Base-by-base conservation (phyloP, 2,888 invertebrate genomes). In the Neoascia interrupta region DNA sequence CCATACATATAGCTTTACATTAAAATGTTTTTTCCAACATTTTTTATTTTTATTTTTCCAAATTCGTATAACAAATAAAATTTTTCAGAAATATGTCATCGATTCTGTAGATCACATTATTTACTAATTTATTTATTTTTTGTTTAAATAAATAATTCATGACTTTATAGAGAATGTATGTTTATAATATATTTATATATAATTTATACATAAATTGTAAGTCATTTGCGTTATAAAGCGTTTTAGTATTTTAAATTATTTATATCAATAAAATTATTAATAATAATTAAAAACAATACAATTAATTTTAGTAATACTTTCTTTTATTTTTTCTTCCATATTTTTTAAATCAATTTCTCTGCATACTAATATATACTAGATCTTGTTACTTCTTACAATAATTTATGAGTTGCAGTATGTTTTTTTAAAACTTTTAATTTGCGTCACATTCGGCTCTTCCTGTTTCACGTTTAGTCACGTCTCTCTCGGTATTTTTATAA, bases 181-280 rank as follows among this genome's bases (percentile, higher is more conserved):
- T 53, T 31, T 72, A 36, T 45, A 54, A 63, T 68, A 56, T 63
- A 75, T 69, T 43, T 53, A 19, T 60, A 39, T 64, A 28, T 51
- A 47, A 34, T 34, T 19, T 53, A 26, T 73, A 37, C 72, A 45
- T 72, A 72, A 66, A 76, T 66, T 49, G 56, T 72, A 72, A 76
- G 76, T 76, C 72, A 76, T 76, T 76, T 70, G 69, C 72, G 60
- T 76, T 76, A 75, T 63, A 75, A 75, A 75, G 75, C 75, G 75
- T 70, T 76, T 74, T 72, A 47, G 34, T 66, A 53, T 76, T 76
- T 51, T 58, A 66, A 60, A 66, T 68, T 68, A 68, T 31, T 34
- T 34, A 60, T 72, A 58, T 63, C n/a, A n/a, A n/a, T 64, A 66
- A 61, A 47, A 43, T 64, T 6, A n/a, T n/a, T n/a, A 72, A 64